Percentiles rank a stretch among this genome's conserved stretches.
phyloP scores from a whole-genome alignment of 2,797 vertebrate genomes.

The Hemibagrus guttatus region DNA sequence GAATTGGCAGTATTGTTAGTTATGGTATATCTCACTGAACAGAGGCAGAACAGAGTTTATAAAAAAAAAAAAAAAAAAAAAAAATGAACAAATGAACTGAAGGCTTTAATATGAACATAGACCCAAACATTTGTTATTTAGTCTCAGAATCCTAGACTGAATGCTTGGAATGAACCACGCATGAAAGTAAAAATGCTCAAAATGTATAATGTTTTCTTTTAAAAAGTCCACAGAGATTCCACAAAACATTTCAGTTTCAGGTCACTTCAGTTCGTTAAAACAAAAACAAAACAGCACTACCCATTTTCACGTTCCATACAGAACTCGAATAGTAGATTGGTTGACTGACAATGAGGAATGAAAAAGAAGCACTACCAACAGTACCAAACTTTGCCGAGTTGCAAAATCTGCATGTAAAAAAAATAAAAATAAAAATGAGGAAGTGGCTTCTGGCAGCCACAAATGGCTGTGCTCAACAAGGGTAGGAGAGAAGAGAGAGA shows the following conservation, averaged over 20 bases:
- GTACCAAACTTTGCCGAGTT: background rate
- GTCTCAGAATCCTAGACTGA: background rate
- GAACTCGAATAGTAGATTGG: background rate
- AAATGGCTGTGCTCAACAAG: background rate
- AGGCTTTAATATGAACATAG: background rate
- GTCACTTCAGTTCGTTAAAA: background rate
- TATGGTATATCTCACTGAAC: background rate
- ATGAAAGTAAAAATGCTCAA: background rate
- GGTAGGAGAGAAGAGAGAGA: background rate
- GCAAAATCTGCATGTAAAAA: background rate
- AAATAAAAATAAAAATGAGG: background rate
- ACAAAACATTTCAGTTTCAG: background rate
- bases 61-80: background rate
- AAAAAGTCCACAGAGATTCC: background rate
- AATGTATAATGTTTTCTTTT: background rate
- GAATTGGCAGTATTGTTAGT: background rate
- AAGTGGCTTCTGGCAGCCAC: slow-evolving; percentile 10
- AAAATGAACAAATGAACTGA: too few species aligned
- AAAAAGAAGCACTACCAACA: background rate
- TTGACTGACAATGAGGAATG: background rate
- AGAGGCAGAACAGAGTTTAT: background rate
- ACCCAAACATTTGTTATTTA: background rate
- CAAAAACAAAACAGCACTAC: background rate
- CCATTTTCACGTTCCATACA: background rate
- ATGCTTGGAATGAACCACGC: too few species aligned